A percentile compares a stretch with the other conserved stretches of the same genome.
These are phyloP conservation scores for Eidolon dupreanum DNA, from an alignment of 2,797 vertebrate species.

Conservation along the genomic window DNA sequence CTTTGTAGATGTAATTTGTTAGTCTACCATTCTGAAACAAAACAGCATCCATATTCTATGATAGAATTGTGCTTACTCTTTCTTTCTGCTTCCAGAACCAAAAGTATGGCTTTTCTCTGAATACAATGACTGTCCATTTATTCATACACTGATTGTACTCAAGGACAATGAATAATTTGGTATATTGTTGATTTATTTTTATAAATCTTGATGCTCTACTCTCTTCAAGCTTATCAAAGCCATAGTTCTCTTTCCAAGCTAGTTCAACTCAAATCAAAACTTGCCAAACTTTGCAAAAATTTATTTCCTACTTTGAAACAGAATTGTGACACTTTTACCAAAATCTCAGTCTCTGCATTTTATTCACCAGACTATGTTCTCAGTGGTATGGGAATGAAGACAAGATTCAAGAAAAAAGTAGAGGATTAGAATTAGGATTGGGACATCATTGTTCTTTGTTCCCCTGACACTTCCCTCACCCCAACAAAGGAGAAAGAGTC, in stretches of 20 bases:
- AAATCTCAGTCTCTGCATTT: neutral
- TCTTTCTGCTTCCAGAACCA: slow-evolving; percentile 25
- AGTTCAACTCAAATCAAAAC: neutral
- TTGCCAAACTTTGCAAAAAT: neutral
- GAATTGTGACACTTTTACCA: neutral
- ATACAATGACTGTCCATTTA: slow-evolving; percentile 49
- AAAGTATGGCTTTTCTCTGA: slow-evolving; percentile 1
- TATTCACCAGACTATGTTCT: neutral
- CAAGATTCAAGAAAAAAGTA: neutral
- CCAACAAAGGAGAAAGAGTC: neutral
- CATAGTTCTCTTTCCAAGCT: slow-evolving; percentile 13
- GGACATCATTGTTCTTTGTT: neutral
- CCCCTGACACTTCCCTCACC: neutral
- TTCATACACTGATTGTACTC: slow-evolving; percentile 27
- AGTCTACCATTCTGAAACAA: slow-evolving; percentile 47
- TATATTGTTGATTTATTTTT: slow-evolving; percentile 47
- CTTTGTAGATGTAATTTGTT: neutral
- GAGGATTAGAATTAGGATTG: neutral
- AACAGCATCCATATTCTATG: neutral
- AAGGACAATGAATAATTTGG: slow-evolving; percentile 62
- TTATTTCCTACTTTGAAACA: slow-evolving; percentile 3
- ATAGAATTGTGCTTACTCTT: slow-evolving; percentile 5
- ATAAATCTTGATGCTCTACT: slow-evolving; percentile 1
- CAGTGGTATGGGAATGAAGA: neutral
- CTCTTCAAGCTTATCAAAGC: slow-evolving; percentile 43